phyloP scores from a whole-genome alignment of 2,113 vertebrate genomes.

The Solenodon paradoxus region DNA sequence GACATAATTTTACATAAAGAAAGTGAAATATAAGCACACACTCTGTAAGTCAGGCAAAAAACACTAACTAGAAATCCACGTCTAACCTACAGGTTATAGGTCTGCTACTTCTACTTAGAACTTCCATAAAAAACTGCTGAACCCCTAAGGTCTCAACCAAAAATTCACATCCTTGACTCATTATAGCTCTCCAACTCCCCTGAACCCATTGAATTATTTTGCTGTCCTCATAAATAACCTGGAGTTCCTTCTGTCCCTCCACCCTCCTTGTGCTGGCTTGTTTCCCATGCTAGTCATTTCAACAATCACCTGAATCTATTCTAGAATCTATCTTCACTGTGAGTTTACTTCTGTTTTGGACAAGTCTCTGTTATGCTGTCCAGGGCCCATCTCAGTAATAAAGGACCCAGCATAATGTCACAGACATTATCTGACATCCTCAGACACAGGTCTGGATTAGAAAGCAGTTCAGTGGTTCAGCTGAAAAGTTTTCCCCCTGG shows the following conservation, averaged over 20 bases:
- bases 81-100: neutral
- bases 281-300: neutral
- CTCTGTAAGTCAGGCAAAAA: neutral
- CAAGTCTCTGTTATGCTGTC: neutral
- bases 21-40: neutral
- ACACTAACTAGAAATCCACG: neutral
- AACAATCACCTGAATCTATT: neutral
- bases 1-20: neutral
- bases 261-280: neutral
- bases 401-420: neutral
- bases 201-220: neutral
- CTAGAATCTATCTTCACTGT: neutral
- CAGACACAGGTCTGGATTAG: neutral
- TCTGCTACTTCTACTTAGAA: neutral
- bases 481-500: neutral
- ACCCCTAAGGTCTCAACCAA: neutral
- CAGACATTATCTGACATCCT: conserved; percentile 4
- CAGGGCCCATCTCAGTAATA: neutral
- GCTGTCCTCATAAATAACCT: neutral
- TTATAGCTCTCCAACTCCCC: neutral
- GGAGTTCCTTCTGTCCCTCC: neutral
- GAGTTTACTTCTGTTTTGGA: neutral
- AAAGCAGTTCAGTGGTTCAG: neutral
- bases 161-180: neutral
- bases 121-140: neutral